Percentiles rank a stretch among this genome's conserved stretches.
phyloP scores from a whole-genome alignment of 2,888 invertebrate species.

The Ditylenchus weischeri region DNA sequence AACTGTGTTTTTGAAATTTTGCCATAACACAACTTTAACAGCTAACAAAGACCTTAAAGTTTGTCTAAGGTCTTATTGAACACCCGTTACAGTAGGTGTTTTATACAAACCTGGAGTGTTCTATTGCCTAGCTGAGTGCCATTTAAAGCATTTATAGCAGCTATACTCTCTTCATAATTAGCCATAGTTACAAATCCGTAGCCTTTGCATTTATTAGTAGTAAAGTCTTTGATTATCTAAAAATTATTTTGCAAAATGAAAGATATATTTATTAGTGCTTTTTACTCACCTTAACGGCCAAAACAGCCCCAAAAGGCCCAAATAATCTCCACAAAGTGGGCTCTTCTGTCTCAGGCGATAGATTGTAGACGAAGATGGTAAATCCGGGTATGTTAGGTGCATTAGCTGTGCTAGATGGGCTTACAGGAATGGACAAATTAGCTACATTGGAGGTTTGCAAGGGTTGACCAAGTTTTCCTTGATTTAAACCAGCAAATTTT shows the following conservation, averaged over 20 bases:
- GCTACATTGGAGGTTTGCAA: slow-evolving; percentile 2
- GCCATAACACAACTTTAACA: too few species aligned
- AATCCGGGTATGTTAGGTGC: slow-evolving; percentile 69
- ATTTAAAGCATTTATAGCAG: slow-evolving; percentile 91
- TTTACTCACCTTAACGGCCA: slow-evolving; percentile 77
- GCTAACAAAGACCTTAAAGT: too few species aligned
- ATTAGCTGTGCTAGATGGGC: slow-evolving; percentile 22
- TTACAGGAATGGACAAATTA: slow-evolving; percentile 22
- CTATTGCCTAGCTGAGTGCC: slow-evolving; percentile 91
- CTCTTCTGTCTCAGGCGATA: slow-evolving; percentile 86
- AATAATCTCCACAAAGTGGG: slow-evolving; percentile 88
- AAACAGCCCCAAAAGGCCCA: slow-evolving; percentile 93
- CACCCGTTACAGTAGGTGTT: background rate
- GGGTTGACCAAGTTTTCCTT: background rate
- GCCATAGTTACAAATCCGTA: slow-evolving; percentile 98
- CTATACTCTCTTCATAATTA: slow-evolving; percentile 92
- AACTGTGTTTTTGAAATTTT: too few species aligned
- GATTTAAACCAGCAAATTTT: too few species aligned
- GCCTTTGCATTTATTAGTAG: slow-evolving; percentile 95
- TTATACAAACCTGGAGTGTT: slow-evolving; percentile 76
- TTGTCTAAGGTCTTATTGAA: too few species aligned
- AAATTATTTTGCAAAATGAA: slow-evolving; percentile 11
- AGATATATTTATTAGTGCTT: background rate
- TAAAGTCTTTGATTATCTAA: slow-evolving; percentile 80
- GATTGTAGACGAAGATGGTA: slow-evolving; percentile 88